A percentile compares a stretch with the other conserved stretches of the same genome.
Conservation (phyloP, 2,797 vertebrate genomes). For the Decapterus maruadsi region DNA sequence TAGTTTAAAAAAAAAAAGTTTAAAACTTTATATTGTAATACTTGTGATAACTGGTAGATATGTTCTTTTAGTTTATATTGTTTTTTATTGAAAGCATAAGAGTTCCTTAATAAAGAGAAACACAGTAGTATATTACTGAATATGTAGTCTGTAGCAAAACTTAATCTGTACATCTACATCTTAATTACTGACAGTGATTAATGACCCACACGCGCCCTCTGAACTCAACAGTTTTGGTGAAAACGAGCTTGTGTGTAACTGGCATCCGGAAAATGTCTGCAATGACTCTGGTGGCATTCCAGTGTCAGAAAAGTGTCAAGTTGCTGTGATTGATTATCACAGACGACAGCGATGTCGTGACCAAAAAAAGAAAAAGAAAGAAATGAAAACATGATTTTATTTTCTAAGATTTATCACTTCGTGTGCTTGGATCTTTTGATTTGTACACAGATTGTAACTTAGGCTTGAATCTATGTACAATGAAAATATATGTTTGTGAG, state of each 20-base stretch:
- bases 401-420: background rate
- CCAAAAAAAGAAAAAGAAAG: background rate
- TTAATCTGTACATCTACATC: background rate
- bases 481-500: background rate
- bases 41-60: background rate
- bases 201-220: conserved; percentile 9
- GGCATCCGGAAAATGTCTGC: conserved; percentile 45
- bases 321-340: conserved; percentile 34
- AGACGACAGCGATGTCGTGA: background rate
- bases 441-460: background rate
- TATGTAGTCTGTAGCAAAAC: background rate
- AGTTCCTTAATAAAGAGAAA: conserved; percentile 1
- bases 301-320: conserved; percentile 16
- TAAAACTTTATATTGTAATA: background rate
- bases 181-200: background rate
- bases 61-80: background rate
- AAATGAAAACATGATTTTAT: background rate
- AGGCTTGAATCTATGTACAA: background rate
- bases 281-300: conserved; percentile 34
- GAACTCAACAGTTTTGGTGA: conserved; percentile 26
- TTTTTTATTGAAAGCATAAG: background rate
- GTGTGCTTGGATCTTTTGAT: background rate
- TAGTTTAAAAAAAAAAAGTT: too few relatives aligned
- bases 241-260: conserved; percentile 29
- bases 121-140: conserved; percentile 1